A percentile compares a stretch with the other conserved stretches of the same genome.
phyloP scores from a whole-genome alignment of 2,113 vertebrate genomes.

The Bungarus multicinctus region DNA sequence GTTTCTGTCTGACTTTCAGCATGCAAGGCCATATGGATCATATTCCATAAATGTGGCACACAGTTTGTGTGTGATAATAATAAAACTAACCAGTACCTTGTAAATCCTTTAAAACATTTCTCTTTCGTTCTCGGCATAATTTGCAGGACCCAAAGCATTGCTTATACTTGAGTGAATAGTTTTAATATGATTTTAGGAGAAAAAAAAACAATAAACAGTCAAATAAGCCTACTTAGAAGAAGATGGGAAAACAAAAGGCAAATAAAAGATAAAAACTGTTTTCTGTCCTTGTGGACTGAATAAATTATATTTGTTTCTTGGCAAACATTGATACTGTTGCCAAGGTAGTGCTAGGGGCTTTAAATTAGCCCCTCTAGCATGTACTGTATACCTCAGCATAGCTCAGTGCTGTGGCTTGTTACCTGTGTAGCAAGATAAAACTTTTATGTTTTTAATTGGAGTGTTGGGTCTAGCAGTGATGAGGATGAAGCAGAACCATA shows the following conservation, averaged over 20 bases:
- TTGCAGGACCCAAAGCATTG: constrained; percentile 27
- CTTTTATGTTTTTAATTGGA: constrained; percentile 59
- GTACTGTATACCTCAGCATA: constrained; percentile 52
- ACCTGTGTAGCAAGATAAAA: constrained; percentile 24
- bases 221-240: constrained; percentile 25
- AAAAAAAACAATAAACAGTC: constrained; percentile 36
- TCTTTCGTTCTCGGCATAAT: neutral
- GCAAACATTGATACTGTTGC: constrained; percentile 49
- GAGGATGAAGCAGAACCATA: constrained; percentile 62
- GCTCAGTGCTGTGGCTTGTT: constrained; percentile 58
- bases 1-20: neutral
- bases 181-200: constrained; percentile 45
- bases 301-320: constrained; percentile 56
- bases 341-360: constrained; percentile 42
- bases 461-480: constrained; percentile 58
- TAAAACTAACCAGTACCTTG: constrained; percentile 18
- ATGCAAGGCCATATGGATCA: neutral
- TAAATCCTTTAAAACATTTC: neutral
- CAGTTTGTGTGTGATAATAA: neutral
- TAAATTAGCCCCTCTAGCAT: constrained; percentile 57
- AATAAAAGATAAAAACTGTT: constrained; percentile 44
- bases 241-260: constrained; percentile 47
- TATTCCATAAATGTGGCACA: neutral
- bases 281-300: constrained; percentile 36
- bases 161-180: constrained; percentile 31